These are phyloP conservation scores for Meteorus sp. DNA, from an alignment of 1,140 invertebrate species.

Conservation along the genomic window DNA sequence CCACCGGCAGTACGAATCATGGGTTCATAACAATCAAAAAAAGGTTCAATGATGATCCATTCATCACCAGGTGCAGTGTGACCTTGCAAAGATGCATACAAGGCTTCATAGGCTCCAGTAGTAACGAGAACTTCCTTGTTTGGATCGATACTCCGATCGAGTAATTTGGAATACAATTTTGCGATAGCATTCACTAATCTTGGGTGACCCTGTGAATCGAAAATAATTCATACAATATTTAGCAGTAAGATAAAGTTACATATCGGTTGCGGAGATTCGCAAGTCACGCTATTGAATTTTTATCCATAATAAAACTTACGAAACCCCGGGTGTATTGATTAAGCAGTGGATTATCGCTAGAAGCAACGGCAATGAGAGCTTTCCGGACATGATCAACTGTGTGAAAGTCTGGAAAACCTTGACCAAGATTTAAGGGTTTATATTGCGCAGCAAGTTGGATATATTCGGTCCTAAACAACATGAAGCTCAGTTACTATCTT, in stretches of 20 bases:
- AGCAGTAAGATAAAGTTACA: neutral
- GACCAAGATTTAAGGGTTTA: slow-evolving; percentile 93
- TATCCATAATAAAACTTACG: slow-evolving; percentile 64
- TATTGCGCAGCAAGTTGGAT: slow-evolving; percentile 83
- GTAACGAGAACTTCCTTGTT: slow-evolving; percentile 86
- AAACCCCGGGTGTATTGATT: slow-evolving; percentile 92
- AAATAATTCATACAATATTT: slow-evolving; percentile 15
- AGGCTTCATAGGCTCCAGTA: slow-evolving; percentile 90
- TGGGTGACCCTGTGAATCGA: slow-evolving; percentile 81
- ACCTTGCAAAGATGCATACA: slow-evolving; percentile 83
- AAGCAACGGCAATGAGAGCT: slow-evolving; percentile 70
- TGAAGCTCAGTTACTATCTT: slow-evolving; percentile 28
- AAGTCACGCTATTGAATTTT: neutral
- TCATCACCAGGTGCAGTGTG: slow-evolving; percentile 85
- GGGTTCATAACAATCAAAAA: slow-evolving; percentile 96
- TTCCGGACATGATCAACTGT: slow-evolving; percentile 83
- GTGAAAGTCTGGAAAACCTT: slow-evolving; percentile 96
- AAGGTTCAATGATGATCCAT: slow-evolving; percentile 97
- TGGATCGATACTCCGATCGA: slow-evolving; percentile 76
- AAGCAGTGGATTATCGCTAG: slow-evolving; percentile 72
- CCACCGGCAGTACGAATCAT: slow-evolving; percentile 91
- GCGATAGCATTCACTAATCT: slow-evolving; percentile 82
- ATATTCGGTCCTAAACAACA: slow-evolving; percentile 86
- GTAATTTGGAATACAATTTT: slow-evolving; percentile 81
- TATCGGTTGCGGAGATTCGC: too few species aligned